These are phyloP conservation scores for Apostichopus californicus DNA, from an alignment of 35 echinoderm and acorn worm species.

Conservation along the genomic window DNA sequence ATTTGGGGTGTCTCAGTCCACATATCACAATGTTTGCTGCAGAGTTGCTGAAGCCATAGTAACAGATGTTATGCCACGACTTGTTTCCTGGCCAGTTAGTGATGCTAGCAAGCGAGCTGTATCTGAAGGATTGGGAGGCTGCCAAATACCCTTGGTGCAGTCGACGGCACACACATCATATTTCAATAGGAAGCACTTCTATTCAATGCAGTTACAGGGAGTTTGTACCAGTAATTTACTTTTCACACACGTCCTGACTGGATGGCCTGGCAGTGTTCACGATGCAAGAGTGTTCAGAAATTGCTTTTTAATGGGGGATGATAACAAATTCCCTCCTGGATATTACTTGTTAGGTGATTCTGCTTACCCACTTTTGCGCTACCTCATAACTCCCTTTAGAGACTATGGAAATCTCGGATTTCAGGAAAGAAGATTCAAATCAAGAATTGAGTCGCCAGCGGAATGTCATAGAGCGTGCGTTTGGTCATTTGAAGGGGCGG, in stretches of 20 bases:
- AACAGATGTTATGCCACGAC: too few relatives aligned
- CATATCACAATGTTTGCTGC: too few relatives aligned
- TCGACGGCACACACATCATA: not conserved
- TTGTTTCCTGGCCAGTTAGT: too few relatives aligned
- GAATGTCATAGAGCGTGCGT: constrained; percentile 60
- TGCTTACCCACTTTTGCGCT: constrained; percentile 50
- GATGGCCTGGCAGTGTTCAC: not conserved
- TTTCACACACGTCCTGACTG: not conserved
- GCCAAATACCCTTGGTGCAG: too few relatives aligned
- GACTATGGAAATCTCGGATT: constrained; percentile 46
- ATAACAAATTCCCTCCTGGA: not conserved
- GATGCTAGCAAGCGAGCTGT: too few relatives aligned
- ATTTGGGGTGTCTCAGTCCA: too few relatives aligned
- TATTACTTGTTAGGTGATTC: constrained; percentile 42
- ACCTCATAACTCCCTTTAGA: constrained; percentile 58
- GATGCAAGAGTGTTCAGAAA: not conserved
- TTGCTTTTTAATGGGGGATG: too few relatives aligned
- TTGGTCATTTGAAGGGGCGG: constrained; percentile 55
- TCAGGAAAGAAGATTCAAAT: constrained; percentile 39
- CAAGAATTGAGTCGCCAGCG: constrained; percentile 33
- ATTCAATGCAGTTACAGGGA: constrained; percentile 18
- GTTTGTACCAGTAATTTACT: not conserved
- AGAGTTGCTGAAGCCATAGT: too few relatives aligned
- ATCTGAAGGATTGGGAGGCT: too few relatives aligned
- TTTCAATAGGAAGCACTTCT: constrained; percentile 22